Percentiles rank a stretch among this genome's conserved stretches.
phyloP scores from a whole-genome alignment of 64 coral and sea anemone species.

The Actinia equina region DNA sequence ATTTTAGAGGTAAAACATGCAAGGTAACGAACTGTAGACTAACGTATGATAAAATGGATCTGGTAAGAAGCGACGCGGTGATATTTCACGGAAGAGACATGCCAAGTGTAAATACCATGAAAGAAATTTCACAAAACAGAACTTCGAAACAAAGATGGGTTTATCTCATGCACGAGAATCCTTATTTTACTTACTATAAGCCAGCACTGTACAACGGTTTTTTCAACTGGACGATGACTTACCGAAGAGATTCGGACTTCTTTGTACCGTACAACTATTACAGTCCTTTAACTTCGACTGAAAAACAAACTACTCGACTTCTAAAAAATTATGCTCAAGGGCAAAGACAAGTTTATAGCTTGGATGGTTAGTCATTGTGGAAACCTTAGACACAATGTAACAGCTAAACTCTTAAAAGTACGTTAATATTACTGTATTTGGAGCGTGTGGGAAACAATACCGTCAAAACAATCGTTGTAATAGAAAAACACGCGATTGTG shows the following conservation, averaged over 20 bases:
- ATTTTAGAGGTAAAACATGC: slow-evolving; percentile 30
- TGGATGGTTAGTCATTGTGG: slow-evolving; percentile 42
- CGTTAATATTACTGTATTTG: slow-evolving; percentile 34
- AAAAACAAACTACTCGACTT: neutral
- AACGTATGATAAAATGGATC: slow-evolving; percentile 41
- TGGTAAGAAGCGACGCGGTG: slow-evolving; percentile 33
- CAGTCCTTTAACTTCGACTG: neutral
- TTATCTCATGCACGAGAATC: slow-evolving; percentile 55
- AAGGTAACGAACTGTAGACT: slow-evolving; percentile 29
- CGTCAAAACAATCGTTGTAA: neutral
- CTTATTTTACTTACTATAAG: slow-evolving; percentile 18
- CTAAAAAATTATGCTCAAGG: neutral
- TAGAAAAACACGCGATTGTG: neutral
- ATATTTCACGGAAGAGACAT: slow-evolving; percentile 66
- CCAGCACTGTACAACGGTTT: slow-evolving; percentile 23
- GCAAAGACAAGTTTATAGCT: slow-evolving; percentile 30
- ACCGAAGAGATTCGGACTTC: slow-evolving; percentile 29
- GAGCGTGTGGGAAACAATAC: neutral
- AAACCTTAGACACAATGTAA: neutral
- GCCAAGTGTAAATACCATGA: slow-evolving; percentile 34
- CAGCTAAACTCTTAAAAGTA: neutral
- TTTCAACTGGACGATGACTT: slow-evolving; percentile 77
- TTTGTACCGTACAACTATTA: neutral
- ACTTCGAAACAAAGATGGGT: slow-evolving; percentile 41
- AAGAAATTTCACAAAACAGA: slow-evolving; percentile 2